These are phyloP conservation scores for Trachelus troglodyta DNA, from an alignment of 2,888 invertebrate genomes.

Conservation along the genomic window DNA sequence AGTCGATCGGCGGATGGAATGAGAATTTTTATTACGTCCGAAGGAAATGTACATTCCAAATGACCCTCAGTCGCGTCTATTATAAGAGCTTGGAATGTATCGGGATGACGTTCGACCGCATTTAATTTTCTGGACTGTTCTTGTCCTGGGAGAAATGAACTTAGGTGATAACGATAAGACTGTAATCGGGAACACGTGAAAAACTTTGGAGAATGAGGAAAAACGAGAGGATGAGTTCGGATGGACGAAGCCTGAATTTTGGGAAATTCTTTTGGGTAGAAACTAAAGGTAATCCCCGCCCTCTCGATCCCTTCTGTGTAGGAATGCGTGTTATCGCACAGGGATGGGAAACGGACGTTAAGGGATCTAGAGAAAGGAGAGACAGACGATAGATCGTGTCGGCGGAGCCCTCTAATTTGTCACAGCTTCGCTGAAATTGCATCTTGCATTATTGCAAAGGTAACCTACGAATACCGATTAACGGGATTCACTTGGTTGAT, in stretches of 20 bases:
- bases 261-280: background rate
- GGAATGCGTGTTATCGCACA: background rate
- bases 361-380: background rate
- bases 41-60: background rate
- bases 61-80: no score
- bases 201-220: constrained; percentile 51
- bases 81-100: background rate
- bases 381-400: background rate
- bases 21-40: background rate
- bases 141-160: no score
- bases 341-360: background rate
- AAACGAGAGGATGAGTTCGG: constrained; percentile 43
- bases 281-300: background rate
- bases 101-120: background rate
- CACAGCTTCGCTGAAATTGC: background rate
- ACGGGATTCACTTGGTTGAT: background rate
- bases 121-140: background rate
- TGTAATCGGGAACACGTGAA: background rate
- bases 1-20: background rate
- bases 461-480: background rate
- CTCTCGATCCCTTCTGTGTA: background rate
- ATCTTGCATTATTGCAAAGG: background rate
- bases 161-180: no score
- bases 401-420: background rate
- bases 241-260: constrained; percentile 20